Conservation (phyloP, 2,888 invertebrate species). For the Eupithecia centaureata region DNA sequence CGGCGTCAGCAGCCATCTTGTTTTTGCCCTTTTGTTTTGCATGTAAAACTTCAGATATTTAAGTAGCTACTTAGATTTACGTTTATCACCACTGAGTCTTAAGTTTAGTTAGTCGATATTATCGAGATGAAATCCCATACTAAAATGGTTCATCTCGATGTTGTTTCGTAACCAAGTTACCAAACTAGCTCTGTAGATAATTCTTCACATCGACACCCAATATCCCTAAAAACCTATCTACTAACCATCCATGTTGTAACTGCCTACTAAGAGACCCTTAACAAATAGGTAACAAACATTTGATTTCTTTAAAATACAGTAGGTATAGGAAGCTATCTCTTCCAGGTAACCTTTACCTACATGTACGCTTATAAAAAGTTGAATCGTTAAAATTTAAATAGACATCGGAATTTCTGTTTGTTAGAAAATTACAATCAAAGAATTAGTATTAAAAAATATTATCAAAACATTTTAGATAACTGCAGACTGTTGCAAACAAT, state of each 20-base stretch:
- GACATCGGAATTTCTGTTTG: too few relatives aligned
- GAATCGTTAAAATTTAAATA: too few relatives aligned
- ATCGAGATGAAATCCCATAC: background rate
- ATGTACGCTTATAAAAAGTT: too few relatives aligned
- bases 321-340: too few relatives aligned
- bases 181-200: background rate
- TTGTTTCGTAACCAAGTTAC: background rate
- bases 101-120: background rate
- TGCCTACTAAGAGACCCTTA: background rate
- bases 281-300: too few relatives aligned
- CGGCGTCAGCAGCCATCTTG: constrained; percentile 7
- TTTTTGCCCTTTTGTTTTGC: constrained; percentile 16
- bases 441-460: too few relatives aligned
- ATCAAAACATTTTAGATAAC: too few relatives aligned
- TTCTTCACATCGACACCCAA: background rate
- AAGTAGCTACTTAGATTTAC: background rate
- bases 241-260: background rate
- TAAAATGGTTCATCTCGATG: background rate
- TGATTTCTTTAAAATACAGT: too few relatives aligned
- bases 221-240: background rate
- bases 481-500: too few relatives aligned
- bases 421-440: too few relatives aligned
- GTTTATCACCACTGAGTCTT: background rate
- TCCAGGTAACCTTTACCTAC: too few relatives aligned
- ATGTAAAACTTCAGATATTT: background rate